phyloP scores from a whole-genome alignment of 2,888 invertebrate genomes.

The Brachypterus glaber region DNA sequence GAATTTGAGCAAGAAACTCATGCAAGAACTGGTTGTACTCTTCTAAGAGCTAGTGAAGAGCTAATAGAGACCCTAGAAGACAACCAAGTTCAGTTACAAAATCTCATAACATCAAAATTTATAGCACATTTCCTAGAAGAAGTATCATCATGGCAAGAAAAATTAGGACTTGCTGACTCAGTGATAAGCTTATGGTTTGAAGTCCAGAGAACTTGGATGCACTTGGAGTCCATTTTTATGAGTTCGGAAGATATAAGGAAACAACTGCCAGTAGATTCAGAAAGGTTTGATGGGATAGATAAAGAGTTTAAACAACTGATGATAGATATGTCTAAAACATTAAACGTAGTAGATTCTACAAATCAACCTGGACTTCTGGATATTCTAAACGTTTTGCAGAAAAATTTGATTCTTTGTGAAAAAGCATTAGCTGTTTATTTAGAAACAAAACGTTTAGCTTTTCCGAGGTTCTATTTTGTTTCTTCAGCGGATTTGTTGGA shows the following conservation, averaged over 20 bases:
- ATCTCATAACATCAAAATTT: conserved; percentile 93
- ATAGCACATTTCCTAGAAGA: conserved; percentile 92
- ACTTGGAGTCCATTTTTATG: conserved; percentile 95
- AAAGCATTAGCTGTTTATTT: conserved; percentile 94
- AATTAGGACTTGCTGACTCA: conserved; percentile 86
- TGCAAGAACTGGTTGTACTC: conserved; percentile 72
- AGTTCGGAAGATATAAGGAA: conserved; percentile 94
- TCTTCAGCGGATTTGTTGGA: conserved; percentile 92
- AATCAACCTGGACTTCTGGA: conserved; percentile 75
- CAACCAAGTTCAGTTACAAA: conserved; percentile 95
- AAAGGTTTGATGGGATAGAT: conserved; percentile 85
- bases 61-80: conserved; percentile 95
- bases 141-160: conserved; percentile 90
- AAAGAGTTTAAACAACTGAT: conserved; percentile 79
- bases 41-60: conserved; percentile 87
- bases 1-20: conserved; percentile 88
- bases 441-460: conserved; percentile 91
- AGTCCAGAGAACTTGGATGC: conserved; percentile 95
- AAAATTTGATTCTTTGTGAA: conserved; percentile 82
- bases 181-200: conserved; percentile 90
- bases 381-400: conserved; percentile 72
- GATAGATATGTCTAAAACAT: conserved; percentile 65
- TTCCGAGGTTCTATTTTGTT: conserved; percentile 94
- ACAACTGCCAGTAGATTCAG: conserved; percentile 88
- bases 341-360: conserved; percentile 86